phyloP scores from a whole-genome alignment of 2,797 vertebrate genomes.

The Catostomus latipinnis region DNA sequence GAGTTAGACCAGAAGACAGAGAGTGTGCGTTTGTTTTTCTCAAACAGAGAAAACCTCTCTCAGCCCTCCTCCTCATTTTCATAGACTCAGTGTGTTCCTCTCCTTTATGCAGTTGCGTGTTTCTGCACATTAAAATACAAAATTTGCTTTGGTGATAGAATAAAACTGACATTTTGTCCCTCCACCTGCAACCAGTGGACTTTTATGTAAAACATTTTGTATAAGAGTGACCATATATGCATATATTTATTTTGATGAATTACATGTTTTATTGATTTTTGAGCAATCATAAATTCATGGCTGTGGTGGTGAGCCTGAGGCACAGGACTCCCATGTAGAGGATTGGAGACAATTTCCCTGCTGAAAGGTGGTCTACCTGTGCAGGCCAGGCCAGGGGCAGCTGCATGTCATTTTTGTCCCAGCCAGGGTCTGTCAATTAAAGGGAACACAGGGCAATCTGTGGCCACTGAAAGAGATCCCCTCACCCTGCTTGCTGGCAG shows the following conservation, averaged over 20 bases:
- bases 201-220: not conserved
- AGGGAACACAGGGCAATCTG: constrained; percentile 90
- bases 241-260: not conserved
- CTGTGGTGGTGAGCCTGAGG: constrained; percentile 51
- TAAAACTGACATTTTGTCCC: not conserved
- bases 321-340: constrained; percentile 64
- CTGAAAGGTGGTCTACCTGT: constrained; percentile 83
- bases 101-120: not conserved
- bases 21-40: constrained; percentile 8
- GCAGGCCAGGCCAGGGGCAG: constrained; percentile 70
- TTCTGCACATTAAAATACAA: constrained; percentile 3
- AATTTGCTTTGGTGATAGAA: not conserved
- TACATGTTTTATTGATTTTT: not conserved
- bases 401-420: constrained; percentile 80
- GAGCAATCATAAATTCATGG: constrained; percentile 1
- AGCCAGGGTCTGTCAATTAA: constrained; percentile 85
- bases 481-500: constrained; percentile 80
- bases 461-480: constrained; percentile 93
- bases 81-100: not conserved
- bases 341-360: constrained; percentile 79
- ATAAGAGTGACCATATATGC: not conserved
- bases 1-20: constrained; percentile 11
- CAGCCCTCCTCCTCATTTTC: constrained; percentile 8
- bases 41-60: not conserved
- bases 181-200: not conserved